A percentile compares a stretch with the other conserved stretches of the same genome.
Conservation (phyloP, 2,888 invertebrate species). For the Brachylomia viminalis region DNA sequence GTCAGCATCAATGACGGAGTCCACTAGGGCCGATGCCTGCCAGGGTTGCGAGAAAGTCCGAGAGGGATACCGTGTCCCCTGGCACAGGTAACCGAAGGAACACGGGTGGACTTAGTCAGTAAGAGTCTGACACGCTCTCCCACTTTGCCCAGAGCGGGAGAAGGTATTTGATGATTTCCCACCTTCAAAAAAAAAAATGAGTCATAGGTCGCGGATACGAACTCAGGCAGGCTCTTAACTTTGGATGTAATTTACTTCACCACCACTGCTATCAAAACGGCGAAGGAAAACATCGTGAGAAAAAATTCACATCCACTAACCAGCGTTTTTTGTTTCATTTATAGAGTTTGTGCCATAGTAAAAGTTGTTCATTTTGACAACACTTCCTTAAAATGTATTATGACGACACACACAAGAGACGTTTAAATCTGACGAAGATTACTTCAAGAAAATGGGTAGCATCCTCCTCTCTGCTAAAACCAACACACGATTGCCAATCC, state of each 20-base stretch:
- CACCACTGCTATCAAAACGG: neutral
- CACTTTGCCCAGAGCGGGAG: too few relatives aligned
- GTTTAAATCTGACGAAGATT: slow-evolving; percentile 9
- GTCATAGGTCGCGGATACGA: neutral
- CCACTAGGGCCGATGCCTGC: too few relatives aligned
- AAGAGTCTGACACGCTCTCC: too few relatives aligned
- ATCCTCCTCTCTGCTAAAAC: slow-evolving; percentile 26
- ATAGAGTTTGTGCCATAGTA: too few relatives aligned
- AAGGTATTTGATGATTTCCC: too few relatives aligned
- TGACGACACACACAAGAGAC: neutral
- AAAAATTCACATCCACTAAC: neutral
- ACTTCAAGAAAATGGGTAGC: slow-evolving; percentile 29
- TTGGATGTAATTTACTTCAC: neutral
- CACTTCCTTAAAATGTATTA: neutral
- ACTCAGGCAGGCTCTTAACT: neutral
- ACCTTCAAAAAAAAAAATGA: too few relatives aligned
- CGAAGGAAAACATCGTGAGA: neutral
- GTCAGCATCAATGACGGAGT: too few relatives aligned
- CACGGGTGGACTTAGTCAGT: too few relatives aligned
- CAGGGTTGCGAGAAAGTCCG: too few relatives aligned
- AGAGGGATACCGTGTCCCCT: too few relatives aligned
- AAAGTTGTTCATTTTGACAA: too few relatives aligned
- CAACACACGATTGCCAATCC: slow-evolving; percentile 27
- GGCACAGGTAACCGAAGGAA: too few relatives aligned
- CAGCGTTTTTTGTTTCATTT: neutral